phyloP scores from a whole-genome alignment of 1,140 invertebrate genomes.

The Meloidogyne floridensis region DNA sequence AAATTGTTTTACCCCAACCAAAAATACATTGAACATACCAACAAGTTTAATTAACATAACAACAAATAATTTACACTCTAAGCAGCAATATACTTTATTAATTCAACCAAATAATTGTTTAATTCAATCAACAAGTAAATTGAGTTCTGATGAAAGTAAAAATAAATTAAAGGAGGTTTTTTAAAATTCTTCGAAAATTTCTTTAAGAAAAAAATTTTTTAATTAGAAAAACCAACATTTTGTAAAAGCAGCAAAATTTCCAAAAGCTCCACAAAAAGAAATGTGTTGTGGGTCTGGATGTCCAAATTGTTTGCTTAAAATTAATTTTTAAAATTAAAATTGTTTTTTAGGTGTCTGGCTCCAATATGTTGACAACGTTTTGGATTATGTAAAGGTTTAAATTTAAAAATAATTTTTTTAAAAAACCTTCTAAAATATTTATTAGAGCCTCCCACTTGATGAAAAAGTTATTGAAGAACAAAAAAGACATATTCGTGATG shows the following conservation, averaged over 20 bases:
- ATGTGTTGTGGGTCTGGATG: slow-evolving; percentile 28
- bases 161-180: not conserved
- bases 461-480: slow-evolving; percentile 13
- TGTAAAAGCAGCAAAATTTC: slow-evolving; percentile 12
- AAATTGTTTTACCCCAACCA: no score
- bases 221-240: not conserved
- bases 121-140: slow-evolving; percentile 9
- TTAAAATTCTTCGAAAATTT: not conserved
- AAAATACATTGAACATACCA: not conserved
- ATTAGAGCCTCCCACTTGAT: not conserved
- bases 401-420: no score
- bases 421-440: no score
- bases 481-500: slow-evolving; percentile 17
- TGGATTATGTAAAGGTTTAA: slow-evolving; percentile 26
- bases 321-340: not conserved
- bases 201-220: not conserved
- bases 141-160: not conserved
- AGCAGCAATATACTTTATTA: not conserved
- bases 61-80: not conserved
- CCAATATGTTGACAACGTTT: slow-evolving; percentile 22
- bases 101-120: not conserved
- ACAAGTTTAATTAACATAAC: not conserved
- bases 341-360: slow-evolving; percentile 22
- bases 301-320: slow-evolving; percentile 19
- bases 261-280: not conserved